phyloP scores from a whole-genome alignment of 2,113 vertebrate species.

The Ursus arctos region DNA sequence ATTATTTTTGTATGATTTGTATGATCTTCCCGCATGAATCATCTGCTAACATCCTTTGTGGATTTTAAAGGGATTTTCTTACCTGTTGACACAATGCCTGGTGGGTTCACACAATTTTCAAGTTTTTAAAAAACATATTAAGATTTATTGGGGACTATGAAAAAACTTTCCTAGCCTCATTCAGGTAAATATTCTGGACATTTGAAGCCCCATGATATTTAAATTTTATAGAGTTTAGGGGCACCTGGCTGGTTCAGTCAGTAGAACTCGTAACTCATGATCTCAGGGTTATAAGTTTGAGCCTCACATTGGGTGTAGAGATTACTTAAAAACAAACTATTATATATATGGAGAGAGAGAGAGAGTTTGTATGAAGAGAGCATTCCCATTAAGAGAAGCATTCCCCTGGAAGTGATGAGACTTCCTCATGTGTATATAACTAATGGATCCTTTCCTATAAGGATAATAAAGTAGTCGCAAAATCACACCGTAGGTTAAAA shows the following conservation, averaged over 20 bases:
- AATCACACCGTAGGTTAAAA: neutral
- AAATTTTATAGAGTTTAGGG: neutral
- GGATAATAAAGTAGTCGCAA: neutral
- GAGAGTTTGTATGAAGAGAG: neutral
- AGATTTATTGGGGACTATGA: neutral
- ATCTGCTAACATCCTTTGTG: neutral
- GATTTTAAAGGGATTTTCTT: conserved; percentile 13
- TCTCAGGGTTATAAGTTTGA: neutral
- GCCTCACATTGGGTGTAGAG: neutral
- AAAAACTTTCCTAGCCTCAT: neutral
- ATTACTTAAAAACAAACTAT: neutral
- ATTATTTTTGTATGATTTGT: conserved; percentile 20
- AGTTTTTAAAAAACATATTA: neutral
- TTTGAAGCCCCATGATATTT: neutral
- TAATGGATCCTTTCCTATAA: neutral
- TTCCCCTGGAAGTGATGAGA: neutral
- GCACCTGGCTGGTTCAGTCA: neutral
- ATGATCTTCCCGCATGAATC: neutral
- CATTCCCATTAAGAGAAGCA: neutral
- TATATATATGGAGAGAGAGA: neutral
- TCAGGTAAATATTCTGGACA: conserved; percentile 29
- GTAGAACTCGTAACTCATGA: neutral
- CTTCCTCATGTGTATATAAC: neutral
- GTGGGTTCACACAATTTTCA: neutral
- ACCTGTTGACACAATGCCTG: neutral